Percentiles rank a stretch among this genome's conserved stretches.
Conservation (phyloP, 2,113 vertebrate species). For the Stegastes partitus region DNA sequence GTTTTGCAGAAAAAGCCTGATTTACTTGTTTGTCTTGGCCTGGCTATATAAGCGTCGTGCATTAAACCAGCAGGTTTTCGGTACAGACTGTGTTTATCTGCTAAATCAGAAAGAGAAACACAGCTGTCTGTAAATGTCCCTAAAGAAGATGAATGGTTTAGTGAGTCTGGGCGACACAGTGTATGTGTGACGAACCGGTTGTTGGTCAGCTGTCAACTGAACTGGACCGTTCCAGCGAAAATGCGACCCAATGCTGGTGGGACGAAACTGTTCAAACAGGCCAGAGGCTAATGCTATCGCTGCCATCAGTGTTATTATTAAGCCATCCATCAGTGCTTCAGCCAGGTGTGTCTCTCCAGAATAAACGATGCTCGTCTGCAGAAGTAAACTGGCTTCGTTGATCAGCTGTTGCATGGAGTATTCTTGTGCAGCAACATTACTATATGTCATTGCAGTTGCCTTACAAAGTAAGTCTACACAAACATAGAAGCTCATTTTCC, state of each 20-base stretch:
- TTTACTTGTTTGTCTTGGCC: background rate
- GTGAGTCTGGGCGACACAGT: constrained; percentile 29
- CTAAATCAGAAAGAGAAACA: constrained; percentile 11
- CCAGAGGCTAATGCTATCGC: constrained; percentile 13
- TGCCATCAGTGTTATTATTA: constrained; percentile 46
- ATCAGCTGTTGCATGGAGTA: background rate
- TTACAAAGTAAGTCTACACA: too few species aligned
- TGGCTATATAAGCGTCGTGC: background rate
- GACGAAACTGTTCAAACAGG: constrained; percentile 22
- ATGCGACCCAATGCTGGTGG: constrained; percentile 11
- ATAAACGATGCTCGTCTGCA: background rate
- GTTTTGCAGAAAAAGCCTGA: background rate
- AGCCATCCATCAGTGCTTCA: constrained; percentile 41
- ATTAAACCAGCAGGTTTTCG: background rate
- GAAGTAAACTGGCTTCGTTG: constrained; percentile 22
- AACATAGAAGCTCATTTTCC: too few species aligned
- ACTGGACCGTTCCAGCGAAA: constrained; percentile 26
- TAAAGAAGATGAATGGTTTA: constrained; percentile 35
- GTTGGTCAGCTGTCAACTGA: constrained; percentile 36
- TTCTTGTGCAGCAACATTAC: too few species aligned
- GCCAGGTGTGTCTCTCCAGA: constrained; percentile 16
- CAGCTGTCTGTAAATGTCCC: constrained; percentile 19
- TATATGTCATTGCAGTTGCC: too few species aligned
- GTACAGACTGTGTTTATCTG: background rate
- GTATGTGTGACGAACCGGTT: constrained; percentile 20